Evolutionary conservation across 2,113 vertebrate species (phyloP), one percentile per base, ranked within the genome.

Genomic region (Motacilla alba): DNA sequence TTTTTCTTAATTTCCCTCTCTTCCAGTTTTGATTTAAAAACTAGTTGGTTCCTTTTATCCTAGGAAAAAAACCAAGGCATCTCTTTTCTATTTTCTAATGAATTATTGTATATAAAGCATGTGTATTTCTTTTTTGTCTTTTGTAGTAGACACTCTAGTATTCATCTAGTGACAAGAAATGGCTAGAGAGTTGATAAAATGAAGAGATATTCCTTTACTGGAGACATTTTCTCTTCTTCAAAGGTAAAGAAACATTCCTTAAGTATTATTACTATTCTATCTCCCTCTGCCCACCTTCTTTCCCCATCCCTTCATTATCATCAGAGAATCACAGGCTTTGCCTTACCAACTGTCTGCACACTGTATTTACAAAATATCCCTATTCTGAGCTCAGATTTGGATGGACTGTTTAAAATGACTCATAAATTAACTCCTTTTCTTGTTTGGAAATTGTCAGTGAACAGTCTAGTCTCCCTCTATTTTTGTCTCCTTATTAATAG

Each of bases 1-100:
- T 97, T 95, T 94, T 93, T 56, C 70, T 92, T 88, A 92, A 89
- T 92, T 94, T 90, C 16, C 21, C 43, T 73, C 62, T 93, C 33
- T 86, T 90, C 47, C 27, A 94, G 20, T 55, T 93, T 92, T 81
- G 72, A 70, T 83, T 95, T 90, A 81, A 80, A 94, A 93, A 41
- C 46, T 28, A 55, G 16, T 68, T 70, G 10, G 13, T 90, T 73
- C 77, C 74, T 84, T 87, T 44, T 63, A 73, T 33, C 64, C 12
- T 33, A 67, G 50, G 67, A 52, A 72, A 63, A 69, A 66, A 26
- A 47, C 15, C 30, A 18, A 43, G 27, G 3, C 17, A 66, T 37
- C 13, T 52, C 21, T 89, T 52, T 85, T 50, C 3, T 58, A 8
- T 56, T 58, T 64, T 52, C 39, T n/a, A 30, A 83, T 31, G 13